Percentiles rank a stretch among this genome's conserved stretches.
These are phyloP conservation scores for Chrysochloris asiatica DNA, from an alignment of 2,113 vertebrate species.

Conservation along the genomic window DNA sequence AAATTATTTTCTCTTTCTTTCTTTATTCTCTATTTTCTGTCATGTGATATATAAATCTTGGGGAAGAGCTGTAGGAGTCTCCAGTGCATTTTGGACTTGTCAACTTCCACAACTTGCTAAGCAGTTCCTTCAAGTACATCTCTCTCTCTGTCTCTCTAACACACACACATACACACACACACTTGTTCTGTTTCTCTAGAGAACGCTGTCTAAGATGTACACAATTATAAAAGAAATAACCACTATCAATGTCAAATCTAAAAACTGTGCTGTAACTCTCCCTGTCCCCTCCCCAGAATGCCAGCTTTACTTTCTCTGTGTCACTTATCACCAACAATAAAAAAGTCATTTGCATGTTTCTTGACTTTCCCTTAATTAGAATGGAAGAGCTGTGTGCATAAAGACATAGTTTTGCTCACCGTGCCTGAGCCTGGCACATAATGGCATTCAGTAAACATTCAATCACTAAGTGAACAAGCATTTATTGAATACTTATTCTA, in stretches of 20 bases:
- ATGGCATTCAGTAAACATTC: neutral
- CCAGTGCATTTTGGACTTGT: too few relatives aligned
- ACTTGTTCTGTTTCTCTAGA: neutral
- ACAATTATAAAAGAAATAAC: neutral
- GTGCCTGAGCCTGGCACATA: too few relatives aligned
- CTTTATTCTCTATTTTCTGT: too few relatives aligned
- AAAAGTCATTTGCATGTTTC: neutral
- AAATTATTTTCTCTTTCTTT: neutral
- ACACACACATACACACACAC: neutral
- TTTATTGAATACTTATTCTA: neutral
- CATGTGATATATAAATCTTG: too few relatives aligned
- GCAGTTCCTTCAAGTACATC: too few relatives aligned
- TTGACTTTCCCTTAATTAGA: neutral
- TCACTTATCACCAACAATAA: neutral
- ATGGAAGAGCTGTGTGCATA: neutral
- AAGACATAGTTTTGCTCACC: neutral
- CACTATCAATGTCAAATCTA: neutral
- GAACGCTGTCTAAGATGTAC: neutral
- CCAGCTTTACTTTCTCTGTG: too few relatives aligned
- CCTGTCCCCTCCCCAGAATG: rapidly evolving
- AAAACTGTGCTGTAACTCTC: rapidly evolving
- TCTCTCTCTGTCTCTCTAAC: neutral
- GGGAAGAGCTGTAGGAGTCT: too few relatives aligned
- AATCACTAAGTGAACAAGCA: neutral
- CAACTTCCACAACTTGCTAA: too few relatives aligned